Evolutionary conservation across 2,113 vertebrate genomes (phyloP).

Genomic region (Lagenorhynchus albirostris): DNA sequence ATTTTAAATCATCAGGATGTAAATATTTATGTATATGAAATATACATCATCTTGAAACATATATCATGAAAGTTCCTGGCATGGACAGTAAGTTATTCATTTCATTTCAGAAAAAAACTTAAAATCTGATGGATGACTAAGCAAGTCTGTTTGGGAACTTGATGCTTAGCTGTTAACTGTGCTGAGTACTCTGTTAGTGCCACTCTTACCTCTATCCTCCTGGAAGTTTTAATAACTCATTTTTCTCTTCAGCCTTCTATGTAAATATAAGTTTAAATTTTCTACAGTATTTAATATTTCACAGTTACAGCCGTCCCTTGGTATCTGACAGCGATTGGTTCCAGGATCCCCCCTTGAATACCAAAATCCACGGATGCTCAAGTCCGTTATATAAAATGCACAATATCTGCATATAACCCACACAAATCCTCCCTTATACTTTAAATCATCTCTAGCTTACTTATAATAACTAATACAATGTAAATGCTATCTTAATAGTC

Average conservation of each 20-base stretch:
- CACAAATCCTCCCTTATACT: neutral
- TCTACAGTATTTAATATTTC: neutral
- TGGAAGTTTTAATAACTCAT: neutral
- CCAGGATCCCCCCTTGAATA: neutral
- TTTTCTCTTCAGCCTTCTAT: conserved; percentile 13
- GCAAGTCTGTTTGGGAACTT: neutral
- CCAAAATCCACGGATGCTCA: neutral
- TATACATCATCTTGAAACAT: neutral
- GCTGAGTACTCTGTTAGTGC: neutral
- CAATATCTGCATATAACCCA: neutral
- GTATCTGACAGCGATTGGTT: neutral
- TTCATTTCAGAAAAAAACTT: conserved; percentile 35
- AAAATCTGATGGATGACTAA: neutral
- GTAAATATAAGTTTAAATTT: neutral
- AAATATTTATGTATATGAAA: neutral
- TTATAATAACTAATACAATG: neutral
- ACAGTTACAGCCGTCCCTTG: neutral
- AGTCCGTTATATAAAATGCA: neutral
- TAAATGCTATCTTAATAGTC: neutral
- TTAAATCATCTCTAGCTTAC: neutral
- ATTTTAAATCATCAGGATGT: neutral
- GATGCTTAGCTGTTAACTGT: neutral
- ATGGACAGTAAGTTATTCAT: neutral
- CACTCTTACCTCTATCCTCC: neutral
- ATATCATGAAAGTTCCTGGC: neutral